These are phyloP conservation scores for Aplocera efformata DNA, from an alignment of 2,888 invertebrate genomes.

Conservation along the genomic window DNA sequence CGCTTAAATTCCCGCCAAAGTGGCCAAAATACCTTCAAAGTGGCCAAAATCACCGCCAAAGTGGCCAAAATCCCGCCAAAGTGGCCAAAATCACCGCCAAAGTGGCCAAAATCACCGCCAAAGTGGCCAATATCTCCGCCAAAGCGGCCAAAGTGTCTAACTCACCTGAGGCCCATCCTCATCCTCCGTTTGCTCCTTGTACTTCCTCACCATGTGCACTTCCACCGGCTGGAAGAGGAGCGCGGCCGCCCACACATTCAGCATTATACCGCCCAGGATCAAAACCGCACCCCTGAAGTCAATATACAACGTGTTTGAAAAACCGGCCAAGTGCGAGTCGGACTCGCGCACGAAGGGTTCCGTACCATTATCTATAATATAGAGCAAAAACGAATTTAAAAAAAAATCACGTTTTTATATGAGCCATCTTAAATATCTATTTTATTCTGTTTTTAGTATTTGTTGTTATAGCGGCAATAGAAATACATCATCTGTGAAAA, in stretches of 20 bases:
- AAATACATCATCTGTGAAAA: no score
- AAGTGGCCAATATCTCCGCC: background rate
- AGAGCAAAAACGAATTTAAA: no score
- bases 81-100: background rate
- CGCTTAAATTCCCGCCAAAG: background rate
- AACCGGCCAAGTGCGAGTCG: no score
- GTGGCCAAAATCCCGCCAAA: background rate
- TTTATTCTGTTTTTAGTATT: no score
- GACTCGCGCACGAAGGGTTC: no score
- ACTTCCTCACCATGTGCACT: slow-evolving; percentile 87
- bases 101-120: background rate
- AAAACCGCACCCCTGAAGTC: slow-evolving; percentile 86
- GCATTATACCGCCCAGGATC: slow-evolving; percentile 89
- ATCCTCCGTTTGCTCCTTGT: slow-evolving; percentile 64
- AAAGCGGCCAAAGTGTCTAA: background rate
- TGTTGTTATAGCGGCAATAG: no score
- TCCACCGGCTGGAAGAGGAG: slow-evolving; percentile 92
- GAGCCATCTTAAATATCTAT: no score
- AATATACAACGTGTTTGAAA: background rate
- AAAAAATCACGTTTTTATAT: no score
- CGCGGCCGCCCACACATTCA: slow-evolving; percentile 92
- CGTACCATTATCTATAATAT: no score
- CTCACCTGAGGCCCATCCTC: slow-evolving; percentile 66
- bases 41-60: background rate
- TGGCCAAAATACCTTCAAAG: background rate